Base-by-base conservation (phyloP, 2,113 vertebrate species). In the Ciconia stormi region DNA sequence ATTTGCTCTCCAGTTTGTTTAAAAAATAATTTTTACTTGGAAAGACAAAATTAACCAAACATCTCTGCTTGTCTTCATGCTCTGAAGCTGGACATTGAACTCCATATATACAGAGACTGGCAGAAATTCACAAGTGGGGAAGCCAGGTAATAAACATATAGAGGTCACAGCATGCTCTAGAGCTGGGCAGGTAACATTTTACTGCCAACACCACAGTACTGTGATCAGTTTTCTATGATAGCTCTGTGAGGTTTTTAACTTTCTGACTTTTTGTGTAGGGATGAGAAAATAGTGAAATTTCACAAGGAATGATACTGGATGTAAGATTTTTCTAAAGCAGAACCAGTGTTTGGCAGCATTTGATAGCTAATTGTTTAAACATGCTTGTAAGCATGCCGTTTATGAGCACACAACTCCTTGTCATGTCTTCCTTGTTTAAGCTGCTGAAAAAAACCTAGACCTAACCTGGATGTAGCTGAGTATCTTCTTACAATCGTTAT, bases 371-470 rank as follows among this genome's bases (percentile, higher is more conserved):
- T 83, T 23, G 21, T 53, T 66, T 25, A 65, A 25, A 32, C 10
- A 4, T 44, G 49, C 40, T 32, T 70, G 26, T 36, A 63, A 82
- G 18, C 21, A 22, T 1, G 6, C 34, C 3, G 4, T 53, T 61
- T 10, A 27, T 44, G 15, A 74, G 7, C 22, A 18, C 2, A 6
- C 23, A 77, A 25, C 9, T n/a, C 42, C 42, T 58, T 1, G 0
- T 38, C 18, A 12, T 50, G 62, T 63, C 55, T 55, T 73, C 7
- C 53, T 62, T 49, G 34, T 40, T 55, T 47, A 40, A 74, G n/a
- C 40, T 74, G 40, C 18, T 82, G 49, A 49, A 74, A 58, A 56
- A 56, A 66, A 11, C 13, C 26, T 30, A 42, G 26, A 17, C 30
- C 9, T 63, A 44, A 58, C 16, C 13, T 77, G 14, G 27, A n/a